Conservation (phyloP, 2,888 invertebrate species). For the Rotaria sp. region DNA sequence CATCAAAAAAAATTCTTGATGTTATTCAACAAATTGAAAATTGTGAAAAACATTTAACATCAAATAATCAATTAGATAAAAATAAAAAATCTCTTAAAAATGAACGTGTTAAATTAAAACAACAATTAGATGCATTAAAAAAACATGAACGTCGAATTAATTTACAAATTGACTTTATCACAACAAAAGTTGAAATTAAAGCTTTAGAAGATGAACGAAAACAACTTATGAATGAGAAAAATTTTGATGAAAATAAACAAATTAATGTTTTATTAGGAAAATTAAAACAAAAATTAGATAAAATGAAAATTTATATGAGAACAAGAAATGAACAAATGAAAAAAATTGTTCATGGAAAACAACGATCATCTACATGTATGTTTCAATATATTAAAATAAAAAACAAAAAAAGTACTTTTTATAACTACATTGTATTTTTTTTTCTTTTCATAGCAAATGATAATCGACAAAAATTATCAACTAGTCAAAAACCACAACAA, state of each 20-base stretch:
- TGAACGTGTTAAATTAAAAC: constrained; percentile 9
- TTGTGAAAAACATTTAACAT: neutral
- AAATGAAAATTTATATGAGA: constrained; percentile 25
- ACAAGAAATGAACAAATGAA: constrained; percentile 25
- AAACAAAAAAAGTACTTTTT: no score
- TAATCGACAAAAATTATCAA: neutral
- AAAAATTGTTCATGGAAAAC: neutral
- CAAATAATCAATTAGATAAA: neutral
- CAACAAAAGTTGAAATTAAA: constrained; percentile 4
- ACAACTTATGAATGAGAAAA: neutral
- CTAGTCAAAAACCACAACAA: neutral
- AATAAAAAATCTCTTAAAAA: neutral
- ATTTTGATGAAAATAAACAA: neutral
- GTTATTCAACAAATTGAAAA: neutral
- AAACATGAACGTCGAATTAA: constrained; percentile 22
- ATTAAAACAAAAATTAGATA: constrained; percentile 26
- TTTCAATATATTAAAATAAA: neutral
- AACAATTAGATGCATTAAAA: constrained; percentile 16
- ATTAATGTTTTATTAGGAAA: neutral
- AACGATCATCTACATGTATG: neutral
- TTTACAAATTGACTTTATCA: constrained; percentile 14
- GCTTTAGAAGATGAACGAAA: neutral
- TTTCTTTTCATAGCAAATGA: neutral
- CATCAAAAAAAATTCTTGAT: neutral
- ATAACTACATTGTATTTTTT: neutral